These are phyloP conservation scores for Micrastur ruficollis DNA, from an alignment of 2,797 vertebrate species.

Conservation along the genomic window DNA sequence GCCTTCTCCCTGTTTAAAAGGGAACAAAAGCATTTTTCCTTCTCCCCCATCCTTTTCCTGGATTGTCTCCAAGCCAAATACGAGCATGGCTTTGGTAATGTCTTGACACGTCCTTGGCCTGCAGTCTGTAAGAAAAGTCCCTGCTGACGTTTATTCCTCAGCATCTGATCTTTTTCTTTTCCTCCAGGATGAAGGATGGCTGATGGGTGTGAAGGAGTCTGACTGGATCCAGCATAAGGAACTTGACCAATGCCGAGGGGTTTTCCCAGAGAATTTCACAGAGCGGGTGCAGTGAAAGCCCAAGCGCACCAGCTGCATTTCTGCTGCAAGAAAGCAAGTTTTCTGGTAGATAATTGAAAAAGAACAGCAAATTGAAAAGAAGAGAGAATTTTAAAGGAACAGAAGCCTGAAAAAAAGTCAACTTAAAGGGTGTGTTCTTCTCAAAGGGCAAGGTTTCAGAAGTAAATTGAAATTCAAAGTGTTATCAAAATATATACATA, in stretches of 20 bases:
- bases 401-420: conserved; percentile 38
- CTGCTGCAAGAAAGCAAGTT: conserved; percentile 62
- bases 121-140: background rate
- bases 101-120: background rate
- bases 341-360: conserved; percentile 36
- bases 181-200: conserved; percentile 94
- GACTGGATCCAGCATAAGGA: conserved; percentile 91
- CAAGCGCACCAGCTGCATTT: background rate
- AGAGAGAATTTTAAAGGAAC: conserved; percentile 53
- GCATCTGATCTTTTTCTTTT: background rate
- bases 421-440: conserved; percentile 59
- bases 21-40: background rate
- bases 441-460: conserved; percentile 59
- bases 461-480: conserved; percentile 42
- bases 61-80: background rate
- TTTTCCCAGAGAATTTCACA: conserved; percentile 99
- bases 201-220: conserved; percentile 90
- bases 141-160: background rate
- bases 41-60: background rate
- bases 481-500: conserved; percentile 45
- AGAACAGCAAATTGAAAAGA: conserved; percentile 16
- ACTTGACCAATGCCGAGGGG: conserved; percentile 83
- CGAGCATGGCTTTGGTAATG: conserved; percentile 30
- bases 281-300: conserved; percentile 84
- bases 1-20: background rate